Percentiles rank a stretch among this genome's conserved stretches.
These are phyloP conservation scores for Microtus oregoni DNA, from an alignment of 2,113 vertebrate genomes.

Conservation along the genomic window DNA sequence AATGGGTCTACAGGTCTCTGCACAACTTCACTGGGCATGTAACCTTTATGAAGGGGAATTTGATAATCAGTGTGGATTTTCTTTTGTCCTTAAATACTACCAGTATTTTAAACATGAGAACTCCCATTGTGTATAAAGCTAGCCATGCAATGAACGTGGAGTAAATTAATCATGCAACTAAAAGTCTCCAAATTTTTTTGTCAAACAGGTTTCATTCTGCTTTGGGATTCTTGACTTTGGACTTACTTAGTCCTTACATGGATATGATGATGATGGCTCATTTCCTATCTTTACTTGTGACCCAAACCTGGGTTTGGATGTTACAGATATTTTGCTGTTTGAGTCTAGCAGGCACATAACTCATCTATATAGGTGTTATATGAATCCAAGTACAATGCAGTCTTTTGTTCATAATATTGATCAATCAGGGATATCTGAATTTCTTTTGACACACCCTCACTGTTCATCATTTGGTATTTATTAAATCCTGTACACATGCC, in stretches of 20 bases:
- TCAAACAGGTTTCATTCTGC: slow-evolving; percentile 30
- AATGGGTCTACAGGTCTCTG: slow-evolving; percentile 78
- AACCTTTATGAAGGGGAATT: slow-evolving; percentile 81
- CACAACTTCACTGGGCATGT: slow-evolving; percentile 62
- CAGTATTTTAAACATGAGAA: slow-evolving; percentile 83
- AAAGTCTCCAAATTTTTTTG: slow-evolving; percentile 59
- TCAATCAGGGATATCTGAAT: not conserved
- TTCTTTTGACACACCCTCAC: not conserved
- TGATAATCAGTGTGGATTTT: slow-evolving; percentile 78
- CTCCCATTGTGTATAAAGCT: slow-evolving; percentile 77
- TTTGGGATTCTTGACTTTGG: slow-evolving; percentile 61
- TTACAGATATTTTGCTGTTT: not conserved
- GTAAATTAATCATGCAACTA: slow-evolving; percentile 80
- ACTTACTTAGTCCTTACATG: not conserved
- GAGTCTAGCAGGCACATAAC: not conserved
- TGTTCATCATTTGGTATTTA: not conserved
- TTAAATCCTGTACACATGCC: too few relatives aligned
- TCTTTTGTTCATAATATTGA: not conserved
- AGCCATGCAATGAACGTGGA: slow-evolving; percentile 66
- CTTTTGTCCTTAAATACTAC: slow-evolving; percentile 80
- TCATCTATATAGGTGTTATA: not conserved
- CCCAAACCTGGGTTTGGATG: slow-evolving; percentile 50
- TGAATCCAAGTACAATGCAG: not conserved
- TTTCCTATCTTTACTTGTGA: not conserved
- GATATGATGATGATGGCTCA: not conserved